Base-by-base conservation (phyloP, 2,888 invertebrate genomes). In the Drosophila longiperda region DNA sequence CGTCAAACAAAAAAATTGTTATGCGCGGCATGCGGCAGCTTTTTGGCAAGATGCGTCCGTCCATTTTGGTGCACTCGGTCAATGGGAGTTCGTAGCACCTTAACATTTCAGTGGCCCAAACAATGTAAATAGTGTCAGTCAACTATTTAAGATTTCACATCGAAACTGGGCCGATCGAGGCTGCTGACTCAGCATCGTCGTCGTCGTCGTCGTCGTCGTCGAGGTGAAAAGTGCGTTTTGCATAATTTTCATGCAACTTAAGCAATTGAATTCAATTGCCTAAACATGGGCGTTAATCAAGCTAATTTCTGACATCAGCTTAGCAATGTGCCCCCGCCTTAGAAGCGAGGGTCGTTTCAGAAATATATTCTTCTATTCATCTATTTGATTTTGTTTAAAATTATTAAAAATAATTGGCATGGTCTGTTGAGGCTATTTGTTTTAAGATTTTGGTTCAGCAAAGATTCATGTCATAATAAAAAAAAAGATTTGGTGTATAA, bases 11-110 rank as follows among this genome's bases (percentile, higher is more conserved):
- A 52, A 52, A 49, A 62, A 12, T n/a, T 54, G n/a, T 23, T 48
- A 77, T 82, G 59, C 55, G 23, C 33, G 78, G 76, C 70, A 82
- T 83, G 66, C 73, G 81, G 76, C 69, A 69, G 71, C 66, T 60
- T 33, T 49, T 49, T 49, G 29, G 50, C 45, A 50, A 36, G 48
- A 49, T 74, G 34, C 54, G 34, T 20, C 32, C 45, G 58, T n/a
- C n/a, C n/a, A n/a, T n/a, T 55, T 48, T 66, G 55, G 45, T 54
- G 69, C 71, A 83, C 73, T 82, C 83, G 80, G 82, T 82, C 80
- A 80, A 71, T 71, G 74, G 66, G 80, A 84, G 85, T 84, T 84
- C 85, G 63, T 80, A 84, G 82, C 80, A 78, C 80, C 85, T 75
- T 84, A 75, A 68, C 85, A 83, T 83, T 82, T 83, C n/a, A 20